A percentile compares a stretch with the other conserved stretches of the same genome.
Conservation (phyloP, 2,113 vertebrate genomes). For the Plectropomus leopardus region DNA sequence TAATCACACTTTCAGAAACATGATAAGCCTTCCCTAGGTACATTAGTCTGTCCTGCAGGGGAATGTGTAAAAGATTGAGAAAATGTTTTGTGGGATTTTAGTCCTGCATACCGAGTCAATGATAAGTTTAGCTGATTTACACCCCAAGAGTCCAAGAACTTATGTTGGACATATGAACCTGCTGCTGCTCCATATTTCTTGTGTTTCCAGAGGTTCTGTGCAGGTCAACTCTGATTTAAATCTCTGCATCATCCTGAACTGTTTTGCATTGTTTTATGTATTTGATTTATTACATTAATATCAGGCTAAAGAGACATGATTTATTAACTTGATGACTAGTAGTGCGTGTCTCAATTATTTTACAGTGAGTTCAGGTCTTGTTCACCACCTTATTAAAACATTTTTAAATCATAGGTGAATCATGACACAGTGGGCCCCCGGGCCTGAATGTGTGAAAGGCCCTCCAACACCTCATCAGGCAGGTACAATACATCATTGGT, state of each 20-base stretch:
- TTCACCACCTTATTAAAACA: not conserved
- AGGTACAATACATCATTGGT: too few relatives aligned
- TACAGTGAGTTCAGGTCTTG: not conserved
- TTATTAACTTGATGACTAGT: not conserved
- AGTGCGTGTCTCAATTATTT: not conserved
- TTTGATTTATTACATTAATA: conserved; percentile 8
- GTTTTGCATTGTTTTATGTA: not conserved
- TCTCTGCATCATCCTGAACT: conserved; percentile 3
- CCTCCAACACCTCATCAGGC: too few relatives aligned
- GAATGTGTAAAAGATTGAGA: conserved; percentile 32
- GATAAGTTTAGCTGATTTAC: conserved; percentile 56
- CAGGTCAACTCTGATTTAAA: conserved; percentile 37
- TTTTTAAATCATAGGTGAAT: not conserved
- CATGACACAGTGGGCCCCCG: too few relatives aligned
- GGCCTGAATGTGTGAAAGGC: too few relatives aligned
- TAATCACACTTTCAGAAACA: conserved; percentile 64
- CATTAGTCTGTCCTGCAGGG: conserved; percentile 17
- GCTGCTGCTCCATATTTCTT: conserved; percentile 39
- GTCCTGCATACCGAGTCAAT: conserved; percentile 33
- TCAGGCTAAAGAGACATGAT: not conserved
- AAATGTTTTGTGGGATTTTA: conserved; percentile 43
- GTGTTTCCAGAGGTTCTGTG: conserved; percentile 32
- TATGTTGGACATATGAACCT: conserved; percentile 26
- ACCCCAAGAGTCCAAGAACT: conserved; percentile 31
- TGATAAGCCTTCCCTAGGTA: conserved; percentile 49